Conservation (phyloP, 2,113 vertebrate species). For the Butorides virescens region DNA sequence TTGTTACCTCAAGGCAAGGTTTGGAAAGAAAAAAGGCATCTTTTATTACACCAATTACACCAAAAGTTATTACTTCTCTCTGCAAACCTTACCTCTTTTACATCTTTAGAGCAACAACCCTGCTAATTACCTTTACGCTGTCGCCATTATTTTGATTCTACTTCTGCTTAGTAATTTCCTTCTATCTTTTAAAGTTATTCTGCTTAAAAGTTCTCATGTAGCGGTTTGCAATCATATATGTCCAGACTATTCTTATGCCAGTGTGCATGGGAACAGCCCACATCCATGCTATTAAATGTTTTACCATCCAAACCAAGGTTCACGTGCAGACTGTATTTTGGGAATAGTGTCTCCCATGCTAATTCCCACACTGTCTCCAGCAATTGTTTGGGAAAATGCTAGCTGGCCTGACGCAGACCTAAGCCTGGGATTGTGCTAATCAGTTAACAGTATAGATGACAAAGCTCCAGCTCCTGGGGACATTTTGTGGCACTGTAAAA, state of each 20-base stretch:
- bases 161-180: not conserved
- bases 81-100: not conserved
- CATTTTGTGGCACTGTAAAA: not conserved
- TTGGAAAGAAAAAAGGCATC: not conserved
- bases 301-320: not conserved
- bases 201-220: not conserved
- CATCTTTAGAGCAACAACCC: no score
- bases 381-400: not conserved
- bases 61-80: not conserved
- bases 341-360: not conserved
- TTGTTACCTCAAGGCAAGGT: not conserved
- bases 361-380: not conserved
- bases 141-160: not conserved
- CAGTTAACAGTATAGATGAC: not conserved
- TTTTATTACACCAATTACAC: not conserved
- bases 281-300: not conserved
- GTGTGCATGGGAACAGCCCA: accelerated
- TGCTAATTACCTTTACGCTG: not conserved
- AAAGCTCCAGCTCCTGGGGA: not conserved
- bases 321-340: not conserved
- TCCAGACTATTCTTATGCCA: not conserved
- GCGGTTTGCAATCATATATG: not conserved
- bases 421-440: accelerated
- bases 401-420: not conserved
- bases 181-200: not conserved